phyloP scores from a whole-genome alignment of 2,888 invertebrate genomes.

The Salticus scenicus region DNA sequence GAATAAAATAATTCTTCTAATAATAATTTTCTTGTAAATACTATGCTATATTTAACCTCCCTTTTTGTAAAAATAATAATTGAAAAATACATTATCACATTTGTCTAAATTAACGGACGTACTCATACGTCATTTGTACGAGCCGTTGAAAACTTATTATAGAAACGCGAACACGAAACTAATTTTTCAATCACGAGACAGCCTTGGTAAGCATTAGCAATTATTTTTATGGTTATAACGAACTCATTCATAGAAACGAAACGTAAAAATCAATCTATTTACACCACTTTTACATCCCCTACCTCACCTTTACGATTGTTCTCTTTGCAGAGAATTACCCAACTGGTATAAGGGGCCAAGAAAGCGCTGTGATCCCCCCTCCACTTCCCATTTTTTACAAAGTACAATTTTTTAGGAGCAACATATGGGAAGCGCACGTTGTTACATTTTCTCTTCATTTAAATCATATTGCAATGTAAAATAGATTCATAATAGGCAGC shows the following conservation, averaged over 20 bases:
- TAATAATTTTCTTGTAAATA: too few species aligned
- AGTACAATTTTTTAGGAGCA: neutral
- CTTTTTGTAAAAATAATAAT: too few species aligned
- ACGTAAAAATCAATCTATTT: conserved; percentile 17
- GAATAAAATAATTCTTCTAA: too few species aligned
- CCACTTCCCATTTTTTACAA: neutral
- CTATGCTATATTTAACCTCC: too few species aligned
- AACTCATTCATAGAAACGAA: conserved; percentile 18
- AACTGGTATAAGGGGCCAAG: neutral
- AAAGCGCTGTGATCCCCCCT: neutral
- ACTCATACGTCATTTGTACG: conserved; percentile 25
- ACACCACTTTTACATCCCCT: neutral
- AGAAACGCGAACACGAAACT: neutral
- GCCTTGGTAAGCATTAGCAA: conserved; percentile 38
- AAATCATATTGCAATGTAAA: neutral
- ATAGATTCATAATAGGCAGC: neutral
- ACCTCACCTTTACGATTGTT: neutral
- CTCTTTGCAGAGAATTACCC: neutral
- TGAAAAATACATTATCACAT: too few species aligned
- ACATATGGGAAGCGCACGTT: neutral
- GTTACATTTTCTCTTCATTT: neutral
- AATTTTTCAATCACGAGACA: conserved; percentile 60
- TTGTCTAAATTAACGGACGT: neutral
- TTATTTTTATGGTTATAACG: conserved; percentile 32
- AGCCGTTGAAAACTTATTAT: conserved; percentile 50